Conservation (phyloP, 2,797 vertebrate species). For the Malurus splendens region DNA sequence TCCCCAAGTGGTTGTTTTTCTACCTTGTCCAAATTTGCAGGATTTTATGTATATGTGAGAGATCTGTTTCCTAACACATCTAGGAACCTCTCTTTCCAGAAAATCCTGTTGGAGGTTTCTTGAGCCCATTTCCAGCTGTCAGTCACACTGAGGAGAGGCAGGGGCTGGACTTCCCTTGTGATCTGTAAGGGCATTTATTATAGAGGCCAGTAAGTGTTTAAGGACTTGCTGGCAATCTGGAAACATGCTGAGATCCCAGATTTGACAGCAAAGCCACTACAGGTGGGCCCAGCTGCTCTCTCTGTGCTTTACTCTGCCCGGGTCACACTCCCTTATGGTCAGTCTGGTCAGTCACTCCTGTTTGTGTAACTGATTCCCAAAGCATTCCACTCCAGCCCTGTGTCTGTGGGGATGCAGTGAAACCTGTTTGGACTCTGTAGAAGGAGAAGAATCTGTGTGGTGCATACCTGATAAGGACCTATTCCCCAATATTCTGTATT, state of each 20-base stretch:
- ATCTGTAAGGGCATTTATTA: background rate
- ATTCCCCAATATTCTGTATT: background rate
- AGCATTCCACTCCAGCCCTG: background rate
- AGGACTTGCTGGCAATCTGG: background rate
- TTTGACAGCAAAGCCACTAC: background rate
- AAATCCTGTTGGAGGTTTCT: background rate
- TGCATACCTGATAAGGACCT: background rate
- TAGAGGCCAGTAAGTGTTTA: background rate
- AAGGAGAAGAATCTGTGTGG: background rate
- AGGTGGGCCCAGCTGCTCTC: background rate
- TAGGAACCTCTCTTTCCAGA: background rate
- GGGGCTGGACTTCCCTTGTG: background rate
- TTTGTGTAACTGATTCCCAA: background rate
- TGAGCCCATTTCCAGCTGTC: background rate
- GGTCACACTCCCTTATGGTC: background rate
- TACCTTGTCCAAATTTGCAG: background rate
- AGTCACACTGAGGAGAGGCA: background rate
- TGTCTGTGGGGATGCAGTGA: rapidly evolving
- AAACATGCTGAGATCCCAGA: background rate
- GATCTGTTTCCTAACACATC: background rate
- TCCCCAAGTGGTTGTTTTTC: background rate
- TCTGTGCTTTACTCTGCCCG: background rate
- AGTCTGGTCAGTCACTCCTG: background rate
- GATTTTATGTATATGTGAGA: background rate
- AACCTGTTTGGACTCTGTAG: background rate